Base-by-base conservation (phyloP, 1,140 invertebrate species). In the Ostrea denselamellosa region DNA sequence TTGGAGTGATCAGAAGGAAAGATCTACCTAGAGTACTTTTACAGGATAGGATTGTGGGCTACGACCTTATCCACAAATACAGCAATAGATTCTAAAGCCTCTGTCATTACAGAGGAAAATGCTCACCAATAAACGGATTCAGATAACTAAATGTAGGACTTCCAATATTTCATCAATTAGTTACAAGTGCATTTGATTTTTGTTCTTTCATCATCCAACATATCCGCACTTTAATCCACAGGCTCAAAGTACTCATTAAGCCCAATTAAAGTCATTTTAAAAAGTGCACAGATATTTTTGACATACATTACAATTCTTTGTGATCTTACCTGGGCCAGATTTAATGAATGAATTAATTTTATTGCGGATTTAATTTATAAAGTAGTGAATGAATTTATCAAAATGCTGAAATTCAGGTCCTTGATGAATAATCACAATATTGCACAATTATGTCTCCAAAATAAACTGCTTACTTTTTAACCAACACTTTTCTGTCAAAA, bases 251-350 rank as follows among this genome's bases (percentile, higher is more conserved):
- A 77, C 68, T 77, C 68, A 14, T 62, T 28, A 25, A 14, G 28
- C 14, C 28, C 68, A 77, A 28, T 25, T 28, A 17, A 77, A 34
- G 68, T 17, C 68, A 77, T 62, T 34, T 34, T 77, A 28, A 77
- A 77, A 34, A 77, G 68, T 77, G 14, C 68, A 77, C 68, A 77
- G 68, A 25, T 77, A 77, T 77, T 77, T 77, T 77, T 62, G n/a
- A 19, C 56, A 62, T 62, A 62, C 17, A 17, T 62, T n/a, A 62
- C 17, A 62, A 62, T 56, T 58, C 28, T 25, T 14, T 28, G 28
- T 62, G 28, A 71, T 14, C 68, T 12, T 5, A 28, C 68, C 28
- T 22, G 68, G 4, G 12, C 28, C 9, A 34, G 22, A 77, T 14
- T 77, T n/a, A 62, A 77, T 77, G 22, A 77, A 77, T 77, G 22